Conservation (phyloP, 2,797 vertebrate species). For the Brachyrhaphis roseni region DNA sequence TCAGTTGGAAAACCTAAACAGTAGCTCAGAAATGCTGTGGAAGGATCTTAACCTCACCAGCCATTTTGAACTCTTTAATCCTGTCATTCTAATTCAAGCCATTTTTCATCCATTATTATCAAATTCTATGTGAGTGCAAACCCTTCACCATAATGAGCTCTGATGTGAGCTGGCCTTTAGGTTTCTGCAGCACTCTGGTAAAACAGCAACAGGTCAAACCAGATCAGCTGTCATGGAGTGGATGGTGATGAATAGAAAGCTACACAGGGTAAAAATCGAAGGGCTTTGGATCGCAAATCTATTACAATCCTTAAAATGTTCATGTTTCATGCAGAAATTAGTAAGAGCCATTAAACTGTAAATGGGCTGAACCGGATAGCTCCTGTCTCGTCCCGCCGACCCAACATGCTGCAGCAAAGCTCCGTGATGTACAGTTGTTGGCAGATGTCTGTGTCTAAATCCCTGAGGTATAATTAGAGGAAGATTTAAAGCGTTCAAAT, state of each 20-base stretch:
- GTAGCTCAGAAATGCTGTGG: background rate
- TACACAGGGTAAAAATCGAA: background rate
- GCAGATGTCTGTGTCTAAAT: background rate
- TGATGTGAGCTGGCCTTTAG: background rate
- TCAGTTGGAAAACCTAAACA: background rate
- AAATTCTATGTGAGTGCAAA: background rate
- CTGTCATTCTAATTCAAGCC: background rate
- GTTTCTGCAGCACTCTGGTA: background rate
- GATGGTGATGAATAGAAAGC: background rate
- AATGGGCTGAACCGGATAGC: background rate
- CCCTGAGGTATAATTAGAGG: background rate
- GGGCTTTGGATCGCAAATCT: background rate
- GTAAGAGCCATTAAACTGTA: background rate
- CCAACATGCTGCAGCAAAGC: background rate
- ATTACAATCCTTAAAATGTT: background rate
- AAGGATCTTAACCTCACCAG: background rate
- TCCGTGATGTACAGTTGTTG: background rate
- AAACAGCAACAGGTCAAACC: background rate
- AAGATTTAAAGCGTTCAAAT: background rate
- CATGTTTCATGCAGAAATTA: background rate
- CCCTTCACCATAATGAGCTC: background rate
- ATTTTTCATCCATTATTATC: background rate
- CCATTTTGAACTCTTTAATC: background rate
- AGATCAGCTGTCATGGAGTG: background rate
- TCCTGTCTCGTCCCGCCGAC: background rate